A percentile compares a stretch with the other conserved stretches of the same genome.
Evolutionary conservation across 2,113 vertebrate species (phyloP).

Genomic region (Elephantulus edwardii): DNA sequence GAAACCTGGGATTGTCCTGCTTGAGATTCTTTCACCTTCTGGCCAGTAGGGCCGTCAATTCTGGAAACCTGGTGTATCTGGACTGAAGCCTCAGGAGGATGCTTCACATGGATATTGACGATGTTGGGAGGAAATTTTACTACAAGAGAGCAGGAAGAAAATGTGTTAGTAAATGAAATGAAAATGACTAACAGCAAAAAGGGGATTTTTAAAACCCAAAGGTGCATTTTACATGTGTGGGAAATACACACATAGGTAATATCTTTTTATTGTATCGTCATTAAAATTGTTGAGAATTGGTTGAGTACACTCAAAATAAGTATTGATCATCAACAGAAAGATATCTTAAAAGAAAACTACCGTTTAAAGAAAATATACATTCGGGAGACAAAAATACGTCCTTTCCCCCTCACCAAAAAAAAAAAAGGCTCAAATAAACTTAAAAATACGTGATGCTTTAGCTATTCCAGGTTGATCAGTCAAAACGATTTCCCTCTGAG

Average conservation of each 20-base stretch:
- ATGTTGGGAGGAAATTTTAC: conserved; percentile 92
- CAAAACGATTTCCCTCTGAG: background rate
- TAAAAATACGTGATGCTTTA: background rate
- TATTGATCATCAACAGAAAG: background rate
- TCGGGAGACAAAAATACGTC: background rate
- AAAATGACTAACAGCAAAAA: background rate
- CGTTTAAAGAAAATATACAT: conserved; percentile 17
- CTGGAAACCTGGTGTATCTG: conserved; percentile 98
- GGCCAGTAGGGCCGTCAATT: conserved; percentile 89
- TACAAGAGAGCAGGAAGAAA: conserved; percentile 79
- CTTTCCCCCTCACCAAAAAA: no score
- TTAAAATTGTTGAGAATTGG: conserved; percentile 28
- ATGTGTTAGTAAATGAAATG: background rate
- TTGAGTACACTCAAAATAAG: background rate
- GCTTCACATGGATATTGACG: conserved; percentile 98
- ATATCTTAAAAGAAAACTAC: conserved; percentile 8
- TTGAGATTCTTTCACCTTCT: conserved; percentile 88
- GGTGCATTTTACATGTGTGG: background rate
- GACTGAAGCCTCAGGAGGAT: conserved; percentile 97
- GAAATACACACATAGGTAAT: background rate
- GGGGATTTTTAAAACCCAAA: background rate
- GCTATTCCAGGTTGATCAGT: background rate
- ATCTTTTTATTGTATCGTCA: background rate
- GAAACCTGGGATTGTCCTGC: conserved; percentile 86
- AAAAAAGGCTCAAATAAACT: background rate